Evolutionary conservation across 2,113 vertebrate genomes (phyloP).

Genomic region (Dicaeum eximium): DNA sequence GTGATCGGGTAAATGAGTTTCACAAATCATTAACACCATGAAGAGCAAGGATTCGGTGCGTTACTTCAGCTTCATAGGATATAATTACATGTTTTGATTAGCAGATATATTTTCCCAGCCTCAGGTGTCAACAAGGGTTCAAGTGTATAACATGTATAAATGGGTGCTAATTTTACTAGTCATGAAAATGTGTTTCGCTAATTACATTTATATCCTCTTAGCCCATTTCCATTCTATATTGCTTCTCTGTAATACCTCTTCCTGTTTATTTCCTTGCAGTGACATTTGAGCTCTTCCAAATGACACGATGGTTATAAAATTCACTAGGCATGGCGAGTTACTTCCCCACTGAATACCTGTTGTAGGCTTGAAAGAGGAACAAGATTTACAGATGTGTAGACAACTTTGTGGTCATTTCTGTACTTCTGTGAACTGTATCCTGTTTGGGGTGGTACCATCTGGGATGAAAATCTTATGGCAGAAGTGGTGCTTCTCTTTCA

Average conservation of each 20-base stretch:
- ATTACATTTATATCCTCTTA: slow-evolving; percentile 65
- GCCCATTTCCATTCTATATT: slow-evolving; percentile 40
- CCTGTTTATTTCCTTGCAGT: slow-evolving; percentile 39
- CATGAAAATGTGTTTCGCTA: slow-evolving; percentile 52
- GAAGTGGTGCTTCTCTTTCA: not conserved
- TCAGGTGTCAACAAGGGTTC: slow-evolving; percentile 70
- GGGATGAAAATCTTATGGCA: not conserved
- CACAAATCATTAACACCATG: slow-evolving; percentile 59
- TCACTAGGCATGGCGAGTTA: not conserved
- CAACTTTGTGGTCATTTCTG: not conserved
- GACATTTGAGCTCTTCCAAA: slow-evolving; percentile 34
- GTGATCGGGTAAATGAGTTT: slow-evolving; percentile 27
- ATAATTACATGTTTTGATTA: slow-evolving; percentile 73
- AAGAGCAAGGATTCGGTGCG: slow-evolving; percentile 40
- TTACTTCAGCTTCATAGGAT: slow-evolving; percentile 68
- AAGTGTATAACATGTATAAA: slow-evolving; percentile 68
- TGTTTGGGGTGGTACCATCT: not conserved
- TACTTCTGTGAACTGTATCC: not conserved
- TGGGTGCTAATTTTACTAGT: slow-evolving; percentile 68
- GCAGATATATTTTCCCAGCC: slow-evolving; percentile 67
- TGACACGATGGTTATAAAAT: not conserved
- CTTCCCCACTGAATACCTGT: not conserved
- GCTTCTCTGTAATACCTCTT: slow-evolving; percentile 20
- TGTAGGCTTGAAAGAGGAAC: not conserved
- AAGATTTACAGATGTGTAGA: not conserved